These are phyloP conservation scores for Caenorhabditis sp. DNA, from an alignment of 2,888 invertebrate genomes.

Conservation along the genomic window DNA sequence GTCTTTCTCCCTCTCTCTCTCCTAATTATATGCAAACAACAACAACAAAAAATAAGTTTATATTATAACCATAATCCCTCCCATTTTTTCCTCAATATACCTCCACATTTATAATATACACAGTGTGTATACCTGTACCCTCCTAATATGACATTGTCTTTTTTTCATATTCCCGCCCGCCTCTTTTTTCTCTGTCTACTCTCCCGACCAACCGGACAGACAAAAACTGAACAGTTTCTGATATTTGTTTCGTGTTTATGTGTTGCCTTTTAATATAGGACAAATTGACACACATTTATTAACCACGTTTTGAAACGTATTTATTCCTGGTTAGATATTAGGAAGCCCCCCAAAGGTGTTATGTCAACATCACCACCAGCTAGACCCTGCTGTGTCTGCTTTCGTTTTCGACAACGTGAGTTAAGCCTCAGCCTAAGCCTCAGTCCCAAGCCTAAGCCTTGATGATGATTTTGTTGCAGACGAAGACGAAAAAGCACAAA, in stretches of 20 bases:
- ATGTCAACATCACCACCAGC: conserved; percentile 60
- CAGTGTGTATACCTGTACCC: too few species aligned
- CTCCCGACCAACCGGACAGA: neutral
- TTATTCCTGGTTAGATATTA: neutral
- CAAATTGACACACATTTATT: neutral
- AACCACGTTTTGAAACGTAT: neutral
- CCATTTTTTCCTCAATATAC: too few species aligned
- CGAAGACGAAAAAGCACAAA: conserved; percentile 70
- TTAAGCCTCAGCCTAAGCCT: too few species aligned
- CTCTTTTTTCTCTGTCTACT: neutral
- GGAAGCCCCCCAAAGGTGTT: conserved; percentile 3
- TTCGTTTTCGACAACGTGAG: conserved; percentile 48
- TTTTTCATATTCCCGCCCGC: too few species aligned
- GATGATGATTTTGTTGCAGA: conserved; percentile 47
- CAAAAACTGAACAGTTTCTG: neutral
- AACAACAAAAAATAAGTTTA: too few species aligned
- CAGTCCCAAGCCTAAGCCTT: too few species aligned
- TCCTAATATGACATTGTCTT: too few species aligned
- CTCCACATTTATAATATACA: too few species aligned
- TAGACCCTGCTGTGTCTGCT: conserved; percentile 56
- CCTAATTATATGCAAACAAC: too few species aligned
- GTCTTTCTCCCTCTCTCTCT: too few species aligned
- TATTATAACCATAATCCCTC: too few species aligned
- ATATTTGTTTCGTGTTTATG: neutral
- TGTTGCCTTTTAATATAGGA: neutral